Evolutionary conservation across 2,888 invertebrate species (phyloP).

Genomic region (Ypsolopha scabrella): DNA sequence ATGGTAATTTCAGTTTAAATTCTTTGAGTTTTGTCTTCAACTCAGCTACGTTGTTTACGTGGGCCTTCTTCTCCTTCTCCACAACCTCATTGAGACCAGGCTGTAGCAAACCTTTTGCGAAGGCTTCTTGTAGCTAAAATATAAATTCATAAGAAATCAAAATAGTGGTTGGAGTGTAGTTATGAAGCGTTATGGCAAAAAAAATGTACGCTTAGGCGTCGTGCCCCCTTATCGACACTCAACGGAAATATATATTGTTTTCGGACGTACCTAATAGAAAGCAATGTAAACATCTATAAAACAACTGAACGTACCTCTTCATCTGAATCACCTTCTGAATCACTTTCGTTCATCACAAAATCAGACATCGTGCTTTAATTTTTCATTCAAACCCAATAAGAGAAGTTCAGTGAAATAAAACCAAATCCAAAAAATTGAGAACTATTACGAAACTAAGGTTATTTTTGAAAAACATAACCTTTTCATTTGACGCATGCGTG

Average conservation of each 20-base stretch:
- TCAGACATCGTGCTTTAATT: conserved; percentile 36
- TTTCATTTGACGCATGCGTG: too few relatives aligned
- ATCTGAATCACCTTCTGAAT: conserved; percentile 68
- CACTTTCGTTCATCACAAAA: conserved; percentile 56
- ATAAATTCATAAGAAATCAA: conserved; percentile 4
- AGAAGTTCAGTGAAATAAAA: too few relatives aligned
- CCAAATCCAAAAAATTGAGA: not conserved
- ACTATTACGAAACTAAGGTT: not conserved
- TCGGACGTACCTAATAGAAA: too few relatives aligned
- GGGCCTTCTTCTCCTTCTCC: conserved; percentile 65
- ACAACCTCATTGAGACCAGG: conserved; percentile 85
- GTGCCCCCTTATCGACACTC: too few relatives aligned
- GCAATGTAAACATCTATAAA: too few relatives aligned
- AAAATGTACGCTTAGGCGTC: too few relatives aligned
- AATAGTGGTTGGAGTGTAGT: too few relatives aligned
- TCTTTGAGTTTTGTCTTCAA: conserved; percentile 79
- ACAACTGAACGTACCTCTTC: conserved; percentile 55
- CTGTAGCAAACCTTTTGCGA: conserved; percentile 85
- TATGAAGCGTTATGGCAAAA: too few relatives aligned
- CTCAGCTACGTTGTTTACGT: conserved; percentile 79
- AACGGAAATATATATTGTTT: too few relatives aligned
- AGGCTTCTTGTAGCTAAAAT: conserved; percentile 89
- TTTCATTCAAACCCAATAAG: conserved; percentile 1
- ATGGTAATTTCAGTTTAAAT: conserved; percentile 79
- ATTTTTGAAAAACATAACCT: too few relatives aligned